phyloP scores from a whole-genome alignment of 2,797 vertebrate genomes.

The Protonibea diacanthus region DNA sequence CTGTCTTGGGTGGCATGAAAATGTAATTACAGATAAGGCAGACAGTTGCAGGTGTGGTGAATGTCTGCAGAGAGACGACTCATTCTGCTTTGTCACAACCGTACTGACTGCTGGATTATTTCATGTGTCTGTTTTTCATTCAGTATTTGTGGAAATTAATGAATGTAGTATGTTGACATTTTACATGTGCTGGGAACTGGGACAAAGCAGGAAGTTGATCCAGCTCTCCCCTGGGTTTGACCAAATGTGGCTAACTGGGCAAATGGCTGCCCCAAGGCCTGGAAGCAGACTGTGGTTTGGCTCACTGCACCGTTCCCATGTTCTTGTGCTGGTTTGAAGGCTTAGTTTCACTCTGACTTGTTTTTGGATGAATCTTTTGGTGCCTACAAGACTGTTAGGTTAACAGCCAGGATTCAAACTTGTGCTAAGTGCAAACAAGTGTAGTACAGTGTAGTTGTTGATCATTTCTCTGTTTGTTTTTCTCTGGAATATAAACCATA shows the following conservation, averaged over 20 bases:
- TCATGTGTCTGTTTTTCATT: slow-evolving; percentile 17
- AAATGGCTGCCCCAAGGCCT: slow-evolving; percentile 23
- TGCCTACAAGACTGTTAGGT: not conserved
- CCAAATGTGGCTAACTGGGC: slow-evolving; percentile 34
- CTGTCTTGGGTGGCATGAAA: slow-evolving; percentile 13
- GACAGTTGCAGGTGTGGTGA: slow-evolving; percentile 22
- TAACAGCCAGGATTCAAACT: not conserved
- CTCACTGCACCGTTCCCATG: not conserved
- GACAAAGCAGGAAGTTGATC: slow-evolving; percentile 32
- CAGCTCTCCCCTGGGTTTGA: slow-evolving; percentile 5
- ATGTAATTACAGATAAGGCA: slow-evolving; percentile 34
- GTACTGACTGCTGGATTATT: not conserved
- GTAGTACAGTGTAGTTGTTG: not conserved
- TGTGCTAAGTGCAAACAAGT: not conserved
- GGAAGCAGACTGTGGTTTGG: not conserved
- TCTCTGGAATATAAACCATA: slow-evolving; percentile 33
- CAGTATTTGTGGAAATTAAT: slow-evolving; percentile 3
- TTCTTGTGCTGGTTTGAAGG: not conserved
- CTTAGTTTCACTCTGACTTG: not conserved
- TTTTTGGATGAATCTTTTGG: slow-evolving; percentile 1
- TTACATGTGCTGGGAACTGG: slow-evolving; percentile 4
- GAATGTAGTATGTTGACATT: slow-evolving; percentile 26
- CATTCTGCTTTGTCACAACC: not conserved
- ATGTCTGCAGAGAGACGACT: not conserved
- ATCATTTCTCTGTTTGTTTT: slow-evolving; percentile 3